Evolutionary conservation across 2,888 invertebrate genomes (phyloP).

Genomic region (Eupithecia insigniata): DNA sequence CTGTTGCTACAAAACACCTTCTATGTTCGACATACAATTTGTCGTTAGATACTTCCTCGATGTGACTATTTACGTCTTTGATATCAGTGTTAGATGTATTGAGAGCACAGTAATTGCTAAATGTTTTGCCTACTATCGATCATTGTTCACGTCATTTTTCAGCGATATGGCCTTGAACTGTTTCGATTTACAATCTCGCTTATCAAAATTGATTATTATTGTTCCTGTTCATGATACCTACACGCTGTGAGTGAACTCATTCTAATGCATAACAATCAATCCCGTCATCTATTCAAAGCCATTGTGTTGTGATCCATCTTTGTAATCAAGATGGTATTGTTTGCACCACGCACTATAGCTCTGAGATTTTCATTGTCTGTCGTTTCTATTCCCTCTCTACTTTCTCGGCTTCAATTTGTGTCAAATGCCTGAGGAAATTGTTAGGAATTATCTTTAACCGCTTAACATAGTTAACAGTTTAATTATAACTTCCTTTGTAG

Average conservation of each 20-base stretch:
- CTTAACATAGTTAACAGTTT: slow-evolving; percentile 40
- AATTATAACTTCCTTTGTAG: slow-evolving; percentile 44
- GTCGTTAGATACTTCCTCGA: slow-evolving; percentile 25
- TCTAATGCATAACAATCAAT: slow-evolving; percentile 43
- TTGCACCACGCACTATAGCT: slow-evolving; percentile 34
- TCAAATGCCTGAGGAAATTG: slow-evolving; percentile 38
- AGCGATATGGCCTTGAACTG: slow-evolving; percentile 17
- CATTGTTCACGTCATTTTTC: slow-evolving; percentile 10
- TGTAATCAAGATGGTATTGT: slow-evolving; percentile 46
- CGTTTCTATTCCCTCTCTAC: slow-evolving; percentile 40
- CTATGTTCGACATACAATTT: slow-evolving; percentile 37
- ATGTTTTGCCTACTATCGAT: not conserved
- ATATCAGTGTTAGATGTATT: slow-evolving; percentile 8
- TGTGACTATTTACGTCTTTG: slow-evolving; percentile 12
- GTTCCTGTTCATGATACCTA: not conserved
- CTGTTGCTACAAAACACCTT: slow-evolving; percentile 46
- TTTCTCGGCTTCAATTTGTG: slow-evolving; percentile 39
- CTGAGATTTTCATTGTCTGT: slow-evolving; percentile 42
- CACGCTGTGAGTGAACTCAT: slow-evolving; percentile 18
- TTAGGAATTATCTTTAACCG: slow-evolving; percentile 33
- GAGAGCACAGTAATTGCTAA: not conserved
- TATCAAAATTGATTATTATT: slow-evolving; percentile 12
- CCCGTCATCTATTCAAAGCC: slow-evolving; percentile 42
- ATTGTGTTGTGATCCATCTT: slow-evolving; percentile 42
- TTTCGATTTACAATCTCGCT: slow-evolving; percentile 9